These are phyloP conservation scores for Carlito syrichta DNA, from an alignment of 2,113 vertebrate species.

Conservation along the genomic window DNA sequence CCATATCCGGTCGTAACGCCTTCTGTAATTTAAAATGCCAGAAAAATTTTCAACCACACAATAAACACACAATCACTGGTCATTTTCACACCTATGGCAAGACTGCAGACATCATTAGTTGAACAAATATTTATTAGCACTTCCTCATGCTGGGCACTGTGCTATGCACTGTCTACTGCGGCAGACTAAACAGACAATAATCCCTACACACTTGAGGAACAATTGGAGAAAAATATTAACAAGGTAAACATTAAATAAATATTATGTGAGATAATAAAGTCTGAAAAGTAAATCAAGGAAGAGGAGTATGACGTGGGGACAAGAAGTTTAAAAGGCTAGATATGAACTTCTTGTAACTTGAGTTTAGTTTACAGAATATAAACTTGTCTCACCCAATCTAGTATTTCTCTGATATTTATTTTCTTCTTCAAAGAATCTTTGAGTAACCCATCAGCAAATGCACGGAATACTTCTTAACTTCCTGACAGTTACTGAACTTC, in stretches of 20 bases:
- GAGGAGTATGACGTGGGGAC: background rate
- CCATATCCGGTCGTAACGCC: conserved; percentile 94
- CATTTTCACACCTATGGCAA: background rate
- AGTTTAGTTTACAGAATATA: background rate
- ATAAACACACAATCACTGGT: background rate
- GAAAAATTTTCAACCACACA: conserved; percentile 15
- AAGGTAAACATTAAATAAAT: background rate
- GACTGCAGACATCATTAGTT: background rate
- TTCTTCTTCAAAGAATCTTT: background rate
- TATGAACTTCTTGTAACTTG: too few species aligned
- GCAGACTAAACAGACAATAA: background rate
- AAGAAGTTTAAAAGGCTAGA: background rate
- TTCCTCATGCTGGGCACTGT: background rate
- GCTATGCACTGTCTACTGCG: background rate
- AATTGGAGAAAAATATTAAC: too few species aligned
- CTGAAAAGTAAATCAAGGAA: background rate
- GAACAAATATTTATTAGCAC: background rate
- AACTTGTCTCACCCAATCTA: background rate
- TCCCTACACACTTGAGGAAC: background rate
- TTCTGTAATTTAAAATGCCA: conserved; percentile 84
- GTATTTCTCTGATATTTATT: background rate
- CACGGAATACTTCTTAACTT: background rate
- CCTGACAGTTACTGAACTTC: background rate
- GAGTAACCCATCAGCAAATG: background rate
- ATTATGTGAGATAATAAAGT: background rate